Base-by-base conservation (phyloP, 2,113 vertebrate species). In the Cyprinodon brontotheroides region DNA sequence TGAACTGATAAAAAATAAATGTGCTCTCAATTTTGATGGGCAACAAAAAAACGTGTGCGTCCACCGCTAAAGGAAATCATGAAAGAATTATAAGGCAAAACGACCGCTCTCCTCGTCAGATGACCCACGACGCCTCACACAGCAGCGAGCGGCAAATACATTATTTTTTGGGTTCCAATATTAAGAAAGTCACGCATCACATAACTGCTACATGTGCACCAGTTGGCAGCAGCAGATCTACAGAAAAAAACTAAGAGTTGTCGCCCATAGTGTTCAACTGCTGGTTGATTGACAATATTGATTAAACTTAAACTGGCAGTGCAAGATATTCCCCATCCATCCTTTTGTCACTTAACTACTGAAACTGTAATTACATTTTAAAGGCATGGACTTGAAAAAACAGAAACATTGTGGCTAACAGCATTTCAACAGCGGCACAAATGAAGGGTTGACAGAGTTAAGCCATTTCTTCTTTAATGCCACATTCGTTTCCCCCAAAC, bases 321-420 rank as follows among this genome's bases (percentile, higher is more conserved):
- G 63, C 68, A 82, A 83, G 79, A 91, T 82, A 89, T 91, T 90
- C 90, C 81, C 67, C 81, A 89, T 92, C 86, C 69, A 81, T 87
- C 77, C 83, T 81, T 79, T 87, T 89, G 87, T 90, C 84, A 86
- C n/a, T 72, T 50, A 72, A 70, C 76, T 75, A 74, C 82, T 61
- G 22, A 73, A 75, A 75, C 75, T 81, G 47, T 89, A 84, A 90
- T 92, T 86, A 79, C 39, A 80, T 82, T 86, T 77, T 70, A 84
- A 85, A 60, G 74, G 65, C 61, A 38, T 9, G 40, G 20, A 47
- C 57, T 62, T 63, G 43, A 53, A 79, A 86, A 65, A 85, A 77
- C 63, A 60, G 61, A 75, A 83, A 40, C 75, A 65, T 78, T 85
- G 81, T 78, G 69, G 74, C 82, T 85, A 37, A 68, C 64, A 79